Base-by-base conservation (phyloP, 2,113 vertebrate species). In the Nesoenas mayeri region DNA sequence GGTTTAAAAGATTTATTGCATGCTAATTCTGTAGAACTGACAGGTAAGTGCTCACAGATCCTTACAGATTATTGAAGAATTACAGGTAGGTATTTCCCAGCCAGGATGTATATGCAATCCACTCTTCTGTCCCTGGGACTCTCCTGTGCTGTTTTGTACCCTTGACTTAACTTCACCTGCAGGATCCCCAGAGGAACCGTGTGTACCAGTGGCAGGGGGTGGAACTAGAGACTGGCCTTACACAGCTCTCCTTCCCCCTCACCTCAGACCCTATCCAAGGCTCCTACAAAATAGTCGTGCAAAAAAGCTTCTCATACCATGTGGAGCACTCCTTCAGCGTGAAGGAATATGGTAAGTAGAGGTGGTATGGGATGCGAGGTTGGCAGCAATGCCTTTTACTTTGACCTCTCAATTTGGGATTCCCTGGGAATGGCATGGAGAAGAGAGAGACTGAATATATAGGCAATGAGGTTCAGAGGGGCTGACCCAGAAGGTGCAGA, bases 101-200 rank as follows among this genome's bases (percentile, higher is more conserved):
- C 2, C 11, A 9, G 32, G 28, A 66, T 58, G 21, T 26, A 5
- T 47, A 19, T 47, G 18, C 44, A 19, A 19, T 64, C 48, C 65
- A 78, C 47, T 38, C 22, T 32, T 40, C 36, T 54, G 28, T 67
- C n/a, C 19, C 47, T 82, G 28, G 9, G 14, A 50, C 13, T n/a
- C 10, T 70, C 31, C 40, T 77, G 12, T 48, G 9, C 48, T 75
- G 24, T 10, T 25, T 21, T 36, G 58, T 93, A 75, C 90, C 56
- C 3, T 60, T 71, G 22, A 44, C 21, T 34, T 78, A 29, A 60
- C 57, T 31, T 81, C 78, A 40, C 61, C 56, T 58, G 13, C 44
- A 98, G 98, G 98, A 98, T 51, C 94, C 98, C n/a, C 96, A 97
- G 85, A 92, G 79, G 85, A 98, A 98, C 64, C 98, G 96, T 16